Base-by-base conservation (phyloP, 2,113 vertebrate species). In the Ranitomeya variabilis region DNA sequence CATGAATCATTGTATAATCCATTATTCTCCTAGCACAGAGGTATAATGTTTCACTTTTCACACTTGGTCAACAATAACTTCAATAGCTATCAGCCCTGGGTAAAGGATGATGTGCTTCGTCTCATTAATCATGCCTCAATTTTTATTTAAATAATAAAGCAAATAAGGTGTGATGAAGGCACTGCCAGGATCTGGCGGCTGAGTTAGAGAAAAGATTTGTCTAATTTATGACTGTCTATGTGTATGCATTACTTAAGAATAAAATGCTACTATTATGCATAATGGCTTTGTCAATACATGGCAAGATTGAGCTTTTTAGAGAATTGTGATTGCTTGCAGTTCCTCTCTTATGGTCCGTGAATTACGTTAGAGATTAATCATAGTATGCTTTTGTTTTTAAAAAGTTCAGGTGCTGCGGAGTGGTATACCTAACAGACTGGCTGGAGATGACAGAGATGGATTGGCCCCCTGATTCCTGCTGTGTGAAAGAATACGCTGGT, bases 371-470 rank as follows among this genome's bases (percentile, higher is more conserved):
- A 83, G 74, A 85, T 89, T 85, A 89, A 88, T 82, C 37, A 79
- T 45, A 26, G 23, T 15, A 26, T 73, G 9, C 71, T 83, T 81
- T 83, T 82, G 87, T 92, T 93, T 73, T 92, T 92, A 94, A 93
- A 80, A 94, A 99, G 98, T 98, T 99, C 93, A 96, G 98, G 90
- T 99, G 98, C 92, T 99, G 98, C 37, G 98, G 98, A 10, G 98
- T 99, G 78, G 97, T 99, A 84, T 99, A 99, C 94, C 98, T 99
- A 94, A 99, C 98, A 2, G 98, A 99, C 91, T 99, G 98, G 98
- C 91, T 99, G 92, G 98, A 99, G 95, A 97, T 99, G 97, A 99
- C 98, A 5, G 98, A 99, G 93, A 96, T 99, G 98, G 98, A 99
- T 91, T 99, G 97, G 97, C 98, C 98, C 0, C 98, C 98, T 8